Percentiles rank a stretch among this genome's conserved stretches.
Conservation (phyloP, 2,113 vertebrate species). For the Cynopterus brachyotis region DNA sequence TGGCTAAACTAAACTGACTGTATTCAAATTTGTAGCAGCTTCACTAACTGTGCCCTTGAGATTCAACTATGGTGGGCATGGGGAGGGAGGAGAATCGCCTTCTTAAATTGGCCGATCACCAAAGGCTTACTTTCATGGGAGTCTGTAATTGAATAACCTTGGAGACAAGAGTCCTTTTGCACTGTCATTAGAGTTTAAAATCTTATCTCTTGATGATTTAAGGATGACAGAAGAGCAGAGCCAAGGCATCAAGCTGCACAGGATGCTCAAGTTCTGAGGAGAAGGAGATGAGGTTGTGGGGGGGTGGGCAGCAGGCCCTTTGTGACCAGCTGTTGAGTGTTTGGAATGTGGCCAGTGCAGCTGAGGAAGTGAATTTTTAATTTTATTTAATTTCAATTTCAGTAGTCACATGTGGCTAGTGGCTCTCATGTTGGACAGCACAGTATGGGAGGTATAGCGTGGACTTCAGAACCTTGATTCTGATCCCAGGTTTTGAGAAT, state of each 20-base stretch:
- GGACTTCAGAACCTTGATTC: neutral
- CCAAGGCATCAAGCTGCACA: fast-evolving
- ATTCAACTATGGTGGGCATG: fast-evolving
- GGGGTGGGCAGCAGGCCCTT: too few relatives aligned
- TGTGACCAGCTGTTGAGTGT: neutral
- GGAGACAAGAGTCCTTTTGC: neutral
- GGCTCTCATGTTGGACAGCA: neutral
- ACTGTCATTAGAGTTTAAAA: neutral
- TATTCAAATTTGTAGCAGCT: neutral
- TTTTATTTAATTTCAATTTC: neutral
- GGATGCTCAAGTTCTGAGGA: neutral
- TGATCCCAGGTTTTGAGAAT: neutral
- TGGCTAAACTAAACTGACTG: neutral
- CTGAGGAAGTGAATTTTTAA: neutral
- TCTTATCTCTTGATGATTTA: neutral
- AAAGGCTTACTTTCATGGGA: neutral
- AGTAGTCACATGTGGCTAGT: neutral
- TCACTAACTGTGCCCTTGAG: neutral
- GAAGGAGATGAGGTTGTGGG: too few relatives aligned
- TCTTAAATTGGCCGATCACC: neutral
- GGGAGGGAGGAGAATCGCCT: neutral
- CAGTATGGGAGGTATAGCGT: neutral
- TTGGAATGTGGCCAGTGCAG: neutral
- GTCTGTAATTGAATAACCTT: neutral
- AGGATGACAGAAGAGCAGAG: neutral